Base-by-base conservation (phyloP, 2,113 vertebrate genomes). In the Engystomops pustulosus region DNA sequence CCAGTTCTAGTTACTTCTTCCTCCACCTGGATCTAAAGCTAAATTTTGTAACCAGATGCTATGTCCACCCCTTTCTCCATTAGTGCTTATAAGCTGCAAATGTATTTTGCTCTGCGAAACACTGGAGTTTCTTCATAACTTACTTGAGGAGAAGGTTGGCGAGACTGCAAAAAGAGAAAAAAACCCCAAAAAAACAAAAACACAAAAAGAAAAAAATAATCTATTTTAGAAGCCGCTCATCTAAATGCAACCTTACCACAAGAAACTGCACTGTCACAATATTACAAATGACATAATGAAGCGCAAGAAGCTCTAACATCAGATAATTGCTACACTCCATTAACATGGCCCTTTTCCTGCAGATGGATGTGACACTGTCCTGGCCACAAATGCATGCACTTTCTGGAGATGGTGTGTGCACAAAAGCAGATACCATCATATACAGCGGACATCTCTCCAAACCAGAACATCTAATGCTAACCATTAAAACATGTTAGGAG, bases 81-180 rank as follows among this genome's bases (percentile, higher is more conserved):
- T 10, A 60, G 25, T 27, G 25, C 58, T 62, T 30, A 15, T 30
- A 62, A 32, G 58, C 62, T 67, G 17, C 62, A 20, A 20, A 67
- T 67, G 62, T 67, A 15, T 67, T 67, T 67, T 67, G 62, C 20
- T 67, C 62, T 67, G 62, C 20, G 6, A 10, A 75, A 75, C 68
- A 71, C 41, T 45, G 41, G 41, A 44, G 38, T 34, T 76, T 84
- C 74, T 77, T 51, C 32, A 30, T 25, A 3, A 78, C 82, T 84
- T 84, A 84, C 82, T 69, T 84, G 82, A 69, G 82, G 82, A 69
- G 82, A 84, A 38, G 82, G 82, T 23, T 84, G 82, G 47, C 78
- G 74, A 30, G 60, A 84, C 82, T 84, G 60, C 12, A 25, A 65
- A 69, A 45, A 55, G 3, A 70, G 41, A 23, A 74, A 18, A 25